A percentile compares a stretch with the other conserved stretches of the same genome.
Evolutionary conservation across 2,888 invertebrate species (phyloP).

Genomic region (Nomada fabriciana): DNA sequence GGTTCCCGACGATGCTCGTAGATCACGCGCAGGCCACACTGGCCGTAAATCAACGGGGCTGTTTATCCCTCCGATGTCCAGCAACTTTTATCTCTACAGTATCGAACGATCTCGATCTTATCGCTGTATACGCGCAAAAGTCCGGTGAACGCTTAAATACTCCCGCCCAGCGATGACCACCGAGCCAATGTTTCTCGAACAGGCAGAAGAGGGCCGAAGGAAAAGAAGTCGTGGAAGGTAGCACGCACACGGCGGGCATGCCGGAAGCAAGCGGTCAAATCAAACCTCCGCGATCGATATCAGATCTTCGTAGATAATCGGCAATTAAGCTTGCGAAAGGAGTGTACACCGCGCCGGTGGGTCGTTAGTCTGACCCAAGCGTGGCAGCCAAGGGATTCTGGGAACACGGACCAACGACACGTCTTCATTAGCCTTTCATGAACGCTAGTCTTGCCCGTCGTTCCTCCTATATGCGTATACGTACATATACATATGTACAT

Average conservation of each 20-base stretch:
- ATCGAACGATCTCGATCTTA: conserved; percentile 58
- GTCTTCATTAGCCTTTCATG: conserved; percentile 83
- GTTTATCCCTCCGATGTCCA: conserved; percentile 41
- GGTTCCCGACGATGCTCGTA: conserved; percentile 26
- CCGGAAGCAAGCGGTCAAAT: conserved; percentile 59
- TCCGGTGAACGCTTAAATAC: conserved; percentile 51
- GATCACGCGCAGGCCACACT: conserved; percentile 40
- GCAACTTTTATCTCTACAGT: conserved; percentile 43
- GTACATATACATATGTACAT: too few species aligned
- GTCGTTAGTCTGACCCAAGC: conserved; percentile 68
- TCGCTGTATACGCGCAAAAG: conserved; percentile 58
- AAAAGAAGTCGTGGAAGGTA: conserved; percentile 25
- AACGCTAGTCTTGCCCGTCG: conserved; percentile 68
- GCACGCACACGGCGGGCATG: conserved; percentile 54
- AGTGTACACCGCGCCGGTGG: conserved; percentile 62
- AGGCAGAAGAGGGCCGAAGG: not conserved
- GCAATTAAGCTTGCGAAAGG: conserved; percentile 77
- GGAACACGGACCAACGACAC: conserved; percentile 80
- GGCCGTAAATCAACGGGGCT: conserved; percentile 46
- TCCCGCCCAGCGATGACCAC: not conserved
- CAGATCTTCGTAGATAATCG: conserved; percentile 76
- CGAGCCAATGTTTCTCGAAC: not conserved
- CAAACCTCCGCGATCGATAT: conserved; percentile 69
- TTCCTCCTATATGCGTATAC: not conserved
- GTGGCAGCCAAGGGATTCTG: conserved; percentile 75